phyloP scores from a whole-genome alignment of 2,888 invertebrate genomes.

The Hydropsyche betteni region DNA sequence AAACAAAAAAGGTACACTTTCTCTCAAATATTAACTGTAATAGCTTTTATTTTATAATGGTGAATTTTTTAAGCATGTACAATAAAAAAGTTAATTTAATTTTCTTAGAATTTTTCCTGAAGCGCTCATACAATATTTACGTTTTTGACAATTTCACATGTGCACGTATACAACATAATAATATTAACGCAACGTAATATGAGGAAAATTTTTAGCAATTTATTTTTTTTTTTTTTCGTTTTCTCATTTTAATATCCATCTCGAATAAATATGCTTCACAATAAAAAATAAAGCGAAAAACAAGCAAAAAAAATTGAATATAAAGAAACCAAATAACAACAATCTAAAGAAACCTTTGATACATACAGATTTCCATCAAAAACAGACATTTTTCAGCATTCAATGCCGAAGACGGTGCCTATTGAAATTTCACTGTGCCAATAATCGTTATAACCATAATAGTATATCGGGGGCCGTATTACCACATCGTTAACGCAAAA shows the following conservation, averaged over 20 bases:
- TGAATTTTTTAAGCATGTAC: background rate
- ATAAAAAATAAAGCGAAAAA: background rate
- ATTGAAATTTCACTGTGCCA: too few relatives aligned
- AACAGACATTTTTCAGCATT: too few relatives aligned
- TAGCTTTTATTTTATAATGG: too few relatives aligned
- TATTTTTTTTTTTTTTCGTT: background rate
- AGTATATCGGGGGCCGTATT: slow-evolving; percentile 27
- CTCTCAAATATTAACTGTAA: too few relatives aligned
- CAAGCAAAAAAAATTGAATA: background rate
- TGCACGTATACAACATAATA: background rate
- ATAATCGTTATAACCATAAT: slow-evolving; percentile 2
- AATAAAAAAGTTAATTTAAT: background rate
- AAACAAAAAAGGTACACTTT: too few relatives aligned
- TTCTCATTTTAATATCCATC: slow-evolving; percentile 8
- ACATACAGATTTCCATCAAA: too few relatives aligned
- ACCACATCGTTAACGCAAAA: slow-evolving; percentile 34
- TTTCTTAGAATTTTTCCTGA: background rate
- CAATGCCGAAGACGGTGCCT: too few relatives aligned
- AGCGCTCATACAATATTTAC: background rate
- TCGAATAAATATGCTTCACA: slow-evolving; percentile 7
- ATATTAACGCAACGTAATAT: slow-evolving; percentile 1
- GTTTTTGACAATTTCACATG: slow-evolving; percentile 10
- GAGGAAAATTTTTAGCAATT: background rate
- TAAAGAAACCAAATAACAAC: background rate
- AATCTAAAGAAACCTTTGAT: too few relatives aligned